phyloP scores from a whole-genome alignment of 2,797 vertebrate species.

The Pangasius mekongensis region DNA sequence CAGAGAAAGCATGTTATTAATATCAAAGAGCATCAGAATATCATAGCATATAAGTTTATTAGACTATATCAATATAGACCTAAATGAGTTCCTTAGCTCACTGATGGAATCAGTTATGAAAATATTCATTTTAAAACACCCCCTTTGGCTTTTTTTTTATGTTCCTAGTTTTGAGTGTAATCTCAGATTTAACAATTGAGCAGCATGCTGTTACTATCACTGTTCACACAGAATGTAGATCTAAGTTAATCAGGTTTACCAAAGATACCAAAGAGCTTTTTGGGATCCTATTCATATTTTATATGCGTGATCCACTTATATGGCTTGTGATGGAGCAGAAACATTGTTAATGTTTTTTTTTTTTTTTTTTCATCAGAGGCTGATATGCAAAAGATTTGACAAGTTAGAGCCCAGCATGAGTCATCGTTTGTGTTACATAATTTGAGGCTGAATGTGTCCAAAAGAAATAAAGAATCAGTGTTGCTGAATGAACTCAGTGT shows the following conservation, averaged over 20 bases:
- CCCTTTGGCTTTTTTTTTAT: neutral
- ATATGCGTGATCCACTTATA: neutral
- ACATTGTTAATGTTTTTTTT: neutral
- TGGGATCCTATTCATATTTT: neutral
- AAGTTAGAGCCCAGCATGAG: neutral
- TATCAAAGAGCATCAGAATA: conserved; percentile 1
- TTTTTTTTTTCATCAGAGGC: neutral
- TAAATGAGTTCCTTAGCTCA: neutral
- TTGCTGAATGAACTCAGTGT: neutral
- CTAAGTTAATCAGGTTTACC: neutral
- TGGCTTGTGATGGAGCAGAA: neutral
- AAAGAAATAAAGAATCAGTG: neutral
- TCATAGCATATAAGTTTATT: conserved; percentile 1
- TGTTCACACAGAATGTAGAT: neutral
- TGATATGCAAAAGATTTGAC: neutral
- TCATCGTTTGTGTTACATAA: neutral
- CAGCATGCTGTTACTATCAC: neutral
- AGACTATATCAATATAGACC: neutral
- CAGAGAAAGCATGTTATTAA: conserved; percentile 4
- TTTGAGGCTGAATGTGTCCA: neutral
- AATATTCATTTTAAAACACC: conserved; percentile 16
- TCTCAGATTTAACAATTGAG: neutral
- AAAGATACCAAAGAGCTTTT: neutral
- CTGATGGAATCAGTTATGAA: conserved; percentile 21
- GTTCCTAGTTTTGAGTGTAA: neutral